Conservation (phyloP, 2,113 vertebrate species). For the Mesitornis unicolor region DNA sequence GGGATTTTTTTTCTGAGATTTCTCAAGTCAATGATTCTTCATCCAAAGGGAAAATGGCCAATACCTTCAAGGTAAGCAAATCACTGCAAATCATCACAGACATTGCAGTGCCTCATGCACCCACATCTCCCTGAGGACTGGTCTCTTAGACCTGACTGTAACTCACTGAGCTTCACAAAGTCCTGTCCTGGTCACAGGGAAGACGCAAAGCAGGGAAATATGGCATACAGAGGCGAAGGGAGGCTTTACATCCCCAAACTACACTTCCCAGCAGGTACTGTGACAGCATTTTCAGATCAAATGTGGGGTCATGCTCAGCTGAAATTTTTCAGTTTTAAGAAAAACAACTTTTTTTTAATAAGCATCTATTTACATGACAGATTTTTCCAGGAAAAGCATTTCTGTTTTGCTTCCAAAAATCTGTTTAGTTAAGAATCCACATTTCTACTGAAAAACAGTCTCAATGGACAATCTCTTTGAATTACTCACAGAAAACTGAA, state of each 20-base stretch:
- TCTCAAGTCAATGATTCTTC: neutral
- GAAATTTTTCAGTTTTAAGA: neutral
- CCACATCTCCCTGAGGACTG: accelerated
- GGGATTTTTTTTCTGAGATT: neutral
- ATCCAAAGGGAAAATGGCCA: neutral
- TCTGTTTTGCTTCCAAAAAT: neutral
- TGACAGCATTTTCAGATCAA: neutral
- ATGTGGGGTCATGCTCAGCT: neutral
- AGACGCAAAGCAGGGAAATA: neutral
- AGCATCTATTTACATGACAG: neutral
- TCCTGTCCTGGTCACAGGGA: neutral
- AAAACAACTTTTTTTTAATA: neutral
- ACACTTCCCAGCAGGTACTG: neutral
- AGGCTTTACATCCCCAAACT: neutral
- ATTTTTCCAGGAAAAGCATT: neutral
- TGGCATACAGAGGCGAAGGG: accelerated
- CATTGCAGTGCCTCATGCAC: accelerated
- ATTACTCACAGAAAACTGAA: neutral
- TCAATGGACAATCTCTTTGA: neutral
- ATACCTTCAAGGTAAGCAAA: neutral
- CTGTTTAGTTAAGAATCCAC: neutral
- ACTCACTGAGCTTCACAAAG: neutral
- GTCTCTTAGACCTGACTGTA: accelerated
- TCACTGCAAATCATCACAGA: neutral
- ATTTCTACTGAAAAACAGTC: neutral